Percentiles rank a stretch among this genome's conserved stretches.
Conservation (phyloP, 2,888 invertebrate species). For the Ceriagrion tenellum region DNA sequence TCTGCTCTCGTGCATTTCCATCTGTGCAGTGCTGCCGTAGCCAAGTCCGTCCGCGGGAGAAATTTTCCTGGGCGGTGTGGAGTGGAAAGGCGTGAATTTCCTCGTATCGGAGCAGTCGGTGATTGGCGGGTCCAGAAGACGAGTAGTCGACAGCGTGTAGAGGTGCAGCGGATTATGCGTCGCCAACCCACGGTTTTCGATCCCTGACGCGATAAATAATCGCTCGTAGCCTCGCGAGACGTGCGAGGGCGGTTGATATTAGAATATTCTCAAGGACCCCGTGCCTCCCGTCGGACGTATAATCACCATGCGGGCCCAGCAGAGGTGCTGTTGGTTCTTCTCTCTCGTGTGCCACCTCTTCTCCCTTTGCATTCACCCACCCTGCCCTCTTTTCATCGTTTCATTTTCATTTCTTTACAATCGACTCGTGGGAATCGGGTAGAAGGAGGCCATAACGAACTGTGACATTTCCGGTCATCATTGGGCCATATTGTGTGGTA, state of each 20-base stretch:
- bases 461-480: too few relatives aligned
- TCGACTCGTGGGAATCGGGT: too few relatives aligned
- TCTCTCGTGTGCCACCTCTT: neutral
- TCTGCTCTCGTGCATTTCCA: too few relatives aligned
- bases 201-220: neutral
- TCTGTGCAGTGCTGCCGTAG: too few relatives aligned
- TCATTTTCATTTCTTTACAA: neutral
- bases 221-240: neutral
- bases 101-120: neutral
- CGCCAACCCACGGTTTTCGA: neutral
- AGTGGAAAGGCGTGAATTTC: neutral
- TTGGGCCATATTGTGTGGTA: too few relatives aligned
- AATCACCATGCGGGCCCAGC: neutral
- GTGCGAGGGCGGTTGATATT: neutral
- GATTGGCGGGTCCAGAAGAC: neutral
- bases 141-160: neutral
- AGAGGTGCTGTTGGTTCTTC: neutral
- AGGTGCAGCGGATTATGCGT: conserved; percentile 9
- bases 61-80: neutral
- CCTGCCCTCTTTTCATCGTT: neutral
- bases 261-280: conserved; percentile 24
- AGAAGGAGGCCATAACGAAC: too few relatives aligned
- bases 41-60: neutral
- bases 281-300: neutral
- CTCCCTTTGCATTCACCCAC: neutral